Percentiles rank a stretch among this genome's conserved stretches.
phyloP scores from a whole-genome alignment of 37 sponge, comb jelly and placozoan species.

The Geodia barretti region DNA sequence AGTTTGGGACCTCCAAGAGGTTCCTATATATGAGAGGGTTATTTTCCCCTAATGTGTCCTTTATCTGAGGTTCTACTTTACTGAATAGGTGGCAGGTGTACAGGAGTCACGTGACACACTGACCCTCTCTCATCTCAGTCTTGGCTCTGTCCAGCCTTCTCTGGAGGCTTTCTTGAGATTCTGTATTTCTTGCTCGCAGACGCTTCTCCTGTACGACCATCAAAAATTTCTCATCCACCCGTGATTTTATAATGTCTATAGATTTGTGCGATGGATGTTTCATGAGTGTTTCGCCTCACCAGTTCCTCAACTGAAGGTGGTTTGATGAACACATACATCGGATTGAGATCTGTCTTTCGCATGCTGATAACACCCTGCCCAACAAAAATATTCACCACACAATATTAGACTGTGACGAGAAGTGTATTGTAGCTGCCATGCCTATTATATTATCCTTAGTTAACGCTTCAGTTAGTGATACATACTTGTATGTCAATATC shows the following conservation, averaged over 20 bases:
- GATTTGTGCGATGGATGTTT: background rate
- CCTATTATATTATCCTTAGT: too few species aligned
- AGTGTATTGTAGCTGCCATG: background rate
- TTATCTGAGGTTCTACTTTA: too few species aligned
- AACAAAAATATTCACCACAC: constrained; percentile 16
- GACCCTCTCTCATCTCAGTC: constrained; percentile 87
- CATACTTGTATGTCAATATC: constrained; percentile 96
- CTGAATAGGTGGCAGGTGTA: too few species aligned
- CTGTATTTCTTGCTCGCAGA: constrained; percentile 81
- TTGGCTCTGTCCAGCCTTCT: constrained; percentile 83
- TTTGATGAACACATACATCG: constrained; percentile 84
- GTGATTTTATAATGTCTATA: too few species aligned
- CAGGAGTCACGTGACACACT: constrained; percentile 4
- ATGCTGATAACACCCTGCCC: constrained; percentile 82
- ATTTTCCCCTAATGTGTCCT: too few species aligned
- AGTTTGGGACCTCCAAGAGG: too few species aligned
- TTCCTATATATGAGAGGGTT: too few species aligned
- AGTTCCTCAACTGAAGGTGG: constrained; percentile 89
- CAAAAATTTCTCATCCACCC: too few species aligned
- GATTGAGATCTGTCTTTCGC: constrained; percentile 81
- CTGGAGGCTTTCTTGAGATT: constrained; percentile 85
- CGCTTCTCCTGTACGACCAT: constrained; percentile 83
- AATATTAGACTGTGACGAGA: background rate
- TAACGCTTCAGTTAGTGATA: background rate
- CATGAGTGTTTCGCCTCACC: constrained; percentile 28